Conservation (phyloP, 2,888 invertebrate species). For the Helleia helle region DNA sequence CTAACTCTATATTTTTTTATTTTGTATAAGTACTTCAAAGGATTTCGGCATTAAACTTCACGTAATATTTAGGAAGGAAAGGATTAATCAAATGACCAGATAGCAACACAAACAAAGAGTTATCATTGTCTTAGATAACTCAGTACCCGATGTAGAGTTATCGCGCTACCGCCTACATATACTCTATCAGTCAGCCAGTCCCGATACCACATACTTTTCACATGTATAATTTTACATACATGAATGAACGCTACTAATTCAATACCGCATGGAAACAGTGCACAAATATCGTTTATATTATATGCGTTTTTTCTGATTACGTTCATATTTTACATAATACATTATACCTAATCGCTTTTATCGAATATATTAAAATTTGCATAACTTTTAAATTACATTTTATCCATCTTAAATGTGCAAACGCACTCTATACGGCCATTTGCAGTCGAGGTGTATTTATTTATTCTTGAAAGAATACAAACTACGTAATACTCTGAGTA, state of each 20-base stretch:
- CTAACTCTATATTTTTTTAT: too few species aligned
- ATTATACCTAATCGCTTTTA: too few species aligned
- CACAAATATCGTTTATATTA: too few species aligned
- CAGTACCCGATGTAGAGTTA: constrained; percentile 36
- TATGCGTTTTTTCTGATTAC: too few species aligned
- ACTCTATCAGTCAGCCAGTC: constrained; percentile 33
- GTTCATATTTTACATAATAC: too few species aligned
- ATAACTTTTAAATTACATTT: too few species aligned
- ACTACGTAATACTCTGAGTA: neutral
- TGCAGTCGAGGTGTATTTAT: neutral
- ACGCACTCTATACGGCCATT: neutral
- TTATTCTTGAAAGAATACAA: neutral
- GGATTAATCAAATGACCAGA: constrained; percentile 34
- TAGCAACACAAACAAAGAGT: constrained; percentile 58
- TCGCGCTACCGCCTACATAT: constrained; percentile 40
- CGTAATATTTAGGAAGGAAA: too few species aligned
- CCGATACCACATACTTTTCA: constrained; percentile 46
- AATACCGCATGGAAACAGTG: neutral
- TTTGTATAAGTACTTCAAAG: too few species aligned
- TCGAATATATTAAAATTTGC: too few species aligned
- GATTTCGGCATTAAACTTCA: too few species aligned
- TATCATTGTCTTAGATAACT: constrained; percentile 38
- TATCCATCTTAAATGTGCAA: too few species aligned
- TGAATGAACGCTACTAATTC: constrained; percentile 32
- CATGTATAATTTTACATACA: constrained; percentile 29